phyloP scores from a whole-genome alignment of 2,113 vertebrate species.

The Struthidea cinerea region DNA sequence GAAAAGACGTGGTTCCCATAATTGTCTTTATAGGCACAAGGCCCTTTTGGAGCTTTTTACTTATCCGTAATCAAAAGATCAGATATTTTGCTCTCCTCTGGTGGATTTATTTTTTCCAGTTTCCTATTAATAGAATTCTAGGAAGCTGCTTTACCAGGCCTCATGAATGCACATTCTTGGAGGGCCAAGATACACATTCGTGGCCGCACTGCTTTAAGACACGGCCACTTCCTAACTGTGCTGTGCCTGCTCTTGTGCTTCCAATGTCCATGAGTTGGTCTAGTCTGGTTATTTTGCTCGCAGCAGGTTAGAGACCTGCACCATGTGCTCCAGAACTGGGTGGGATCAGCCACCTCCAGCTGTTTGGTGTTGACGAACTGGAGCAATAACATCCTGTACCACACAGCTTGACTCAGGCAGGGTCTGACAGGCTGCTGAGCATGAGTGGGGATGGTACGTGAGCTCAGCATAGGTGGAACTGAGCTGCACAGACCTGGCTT shows the following conservation, averaged over 20 bases:
- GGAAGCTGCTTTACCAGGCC: neutral
- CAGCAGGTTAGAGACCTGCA: neutral
- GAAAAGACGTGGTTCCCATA: neutral
- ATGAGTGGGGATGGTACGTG: neutral
- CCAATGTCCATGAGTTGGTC: neutral
- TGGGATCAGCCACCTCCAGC: neutral
- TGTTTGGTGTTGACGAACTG: neutral
- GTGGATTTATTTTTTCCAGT: neutral
- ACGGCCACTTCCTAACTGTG: neutral
- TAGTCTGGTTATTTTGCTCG: neutral
- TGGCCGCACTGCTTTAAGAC: neutral
- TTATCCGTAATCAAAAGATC: neutral
- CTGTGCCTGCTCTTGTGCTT: neutral
- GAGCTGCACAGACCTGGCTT: neutral
- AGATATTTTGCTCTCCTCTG: neutral
- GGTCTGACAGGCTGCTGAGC: neutral
- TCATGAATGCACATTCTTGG: neutral
- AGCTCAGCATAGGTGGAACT: neutral
- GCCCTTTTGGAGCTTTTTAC: neutral
- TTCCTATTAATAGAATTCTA: neutral
- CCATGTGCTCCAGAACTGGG: neutral
- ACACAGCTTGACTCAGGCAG: neutral
- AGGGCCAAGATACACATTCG: neutral
- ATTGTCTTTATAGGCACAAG: neutral
- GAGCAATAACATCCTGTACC: neutral